Evolutionary conservation across 2,113 vertebrate species (phyloP).

Genomic region (Siphamia tubifer): DNA sequence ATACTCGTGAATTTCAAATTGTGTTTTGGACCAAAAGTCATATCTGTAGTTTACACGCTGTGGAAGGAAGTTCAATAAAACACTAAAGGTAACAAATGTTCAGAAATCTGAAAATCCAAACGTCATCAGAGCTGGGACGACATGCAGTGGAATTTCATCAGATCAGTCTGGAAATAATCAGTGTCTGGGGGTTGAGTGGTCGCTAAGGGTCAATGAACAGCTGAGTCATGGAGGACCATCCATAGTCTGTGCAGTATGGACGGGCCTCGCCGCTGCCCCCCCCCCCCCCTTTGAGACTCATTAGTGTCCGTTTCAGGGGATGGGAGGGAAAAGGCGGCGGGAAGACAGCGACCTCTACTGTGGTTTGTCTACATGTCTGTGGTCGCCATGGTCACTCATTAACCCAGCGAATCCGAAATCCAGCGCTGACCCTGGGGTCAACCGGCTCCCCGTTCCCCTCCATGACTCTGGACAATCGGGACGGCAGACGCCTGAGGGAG

Average conservation of each 20-base stretch:
- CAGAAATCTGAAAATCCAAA: too few species aligned
- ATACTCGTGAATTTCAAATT: too few species aligned
- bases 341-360: conserved; percentile 62
- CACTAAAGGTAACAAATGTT: too few species aligned
- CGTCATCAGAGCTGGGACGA: too few species aligned
- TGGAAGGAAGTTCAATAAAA: too few species aligned
- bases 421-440: conserved; percentile 67
- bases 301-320: conserved; percentile 71
- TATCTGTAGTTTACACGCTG: too few species aligned
- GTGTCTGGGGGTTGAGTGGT: too few species aligned
- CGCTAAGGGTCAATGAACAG: too few species aligned
- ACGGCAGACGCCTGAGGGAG: conserved; percentile 61
- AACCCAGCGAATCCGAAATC: conserved; percentile 56
- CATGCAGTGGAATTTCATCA: too few species aligned
- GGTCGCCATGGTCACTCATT: conserved; percentile 59
- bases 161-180: too few species aligned
- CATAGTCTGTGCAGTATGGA: conserved; percentile 51
- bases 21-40: too few species aligned
- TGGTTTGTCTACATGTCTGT: conserved; percentile 68
- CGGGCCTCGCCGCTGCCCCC: conserved; percentile 26
- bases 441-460: conserved; percentile 48
- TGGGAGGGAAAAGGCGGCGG: conserved; percentile 48
- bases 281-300: conserved; percentile 62
- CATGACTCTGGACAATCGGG: conserved; percentile 48
- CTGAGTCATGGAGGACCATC: conserved; percentile 41